Evolutionary conservation across 1,140 invertebrate genomes (phyloP).

Genomic region (Aphis craccivora): DNA sequence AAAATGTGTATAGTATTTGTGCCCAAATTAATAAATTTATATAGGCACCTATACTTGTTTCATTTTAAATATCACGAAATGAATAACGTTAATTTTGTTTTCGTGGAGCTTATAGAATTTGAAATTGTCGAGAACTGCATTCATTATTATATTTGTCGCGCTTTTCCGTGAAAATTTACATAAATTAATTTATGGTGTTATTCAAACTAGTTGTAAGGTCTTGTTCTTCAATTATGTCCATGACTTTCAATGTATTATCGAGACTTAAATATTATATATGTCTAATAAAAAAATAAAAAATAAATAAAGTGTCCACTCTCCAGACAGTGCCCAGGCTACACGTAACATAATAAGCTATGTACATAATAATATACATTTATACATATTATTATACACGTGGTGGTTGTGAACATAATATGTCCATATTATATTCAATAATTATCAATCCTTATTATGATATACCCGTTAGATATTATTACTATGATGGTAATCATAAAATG

Average conservation of each 20-base stretch:
- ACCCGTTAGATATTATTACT: not conserved
- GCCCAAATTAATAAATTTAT: not conserved
- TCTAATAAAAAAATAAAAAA: not conserved
- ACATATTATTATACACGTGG: not conserved
- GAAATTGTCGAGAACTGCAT: not conserved
- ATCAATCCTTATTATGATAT: conserved; percentile 17
- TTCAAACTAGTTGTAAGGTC: conserved; percentile 5
- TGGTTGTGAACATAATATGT: not conserved
- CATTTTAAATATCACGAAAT: not conserved
- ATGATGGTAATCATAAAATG: not conserved
- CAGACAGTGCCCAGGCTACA: not conserved
- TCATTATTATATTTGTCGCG: conserved; percentile 34
- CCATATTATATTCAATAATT: not conserved
- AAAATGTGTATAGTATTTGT: not conserved
- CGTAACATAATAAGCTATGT: not conserved
- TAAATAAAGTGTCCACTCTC: not conserved
- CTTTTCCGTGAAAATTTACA: conserved; percentile 25
- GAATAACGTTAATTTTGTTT: not conserved
- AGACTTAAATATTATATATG: conserved; percentile 32
- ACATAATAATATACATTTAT: not conserved
- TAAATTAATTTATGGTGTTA: not conserved
- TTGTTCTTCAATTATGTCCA: not conserved
- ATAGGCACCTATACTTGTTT: not conserved
- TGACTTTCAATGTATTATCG: not conserved
- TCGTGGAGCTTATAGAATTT: not conserved